Base-by-base conservation (phyloP, 2,888 invertebrate genomes). In the Idaea biselata region DNA sequence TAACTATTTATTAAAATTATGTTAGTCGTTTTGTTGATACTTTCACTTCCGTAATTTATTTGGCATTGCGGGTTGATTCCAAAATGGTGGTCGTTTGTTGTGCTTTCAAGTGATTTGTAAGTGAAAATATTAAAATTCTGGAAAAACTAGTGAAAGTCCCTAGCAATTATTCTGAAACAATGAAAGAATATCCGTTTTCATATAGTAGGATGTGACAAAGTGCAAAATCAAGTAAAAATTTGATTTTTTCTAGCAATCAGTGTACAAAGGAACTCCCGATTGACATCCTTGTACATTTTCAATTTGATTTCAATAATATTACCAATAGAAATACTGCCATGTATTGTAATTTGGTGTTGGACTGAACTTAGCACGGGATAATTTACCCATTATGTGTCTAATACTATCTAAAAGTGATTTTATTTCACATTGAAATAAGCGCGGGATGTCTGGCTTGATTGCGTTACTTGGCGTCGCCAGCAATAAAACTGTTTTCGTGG, bases 41-140 rank as follows among this genome's bases (percentile, higher is more conserved):
- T 64, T 64, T 59, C 60, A 83, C 78, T 81, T 86, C 86, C 87
- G 85, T 77, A 80, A 78, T 75, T n/a, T 73, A 73, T 75, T 78
- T 79, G 79, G 75, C 77, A 77, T 77, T 71, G 74, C 78, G 81
- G 80, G 84, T 86, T 86, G 83, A 84, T 84, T 91, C 89, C 92
- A 93, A 93, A 88, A 93, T 93, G 93, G 93, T 89, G 86, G 90
- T 77, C 91, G 91, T 93, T 93, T 93, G 93, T 93, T 93, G 93
- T 93, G 92, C 90, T 91, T 87, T 81, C 76, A 72, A 77, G 83
- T 86, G 83, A 86, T 79, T 83, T 76, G 82, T 82, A 75, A 84
- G 82, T 81, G 63, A 63, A 66, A 64, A 59, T 65, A 62, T 56
- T 18, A 3, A 59, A 58, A 58, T n/a, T 58, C 18, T 60, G 62